Base-by-base conservation (phyloP, 2,113 vertebrate species). In the Struthidea cinerea region DNA sequence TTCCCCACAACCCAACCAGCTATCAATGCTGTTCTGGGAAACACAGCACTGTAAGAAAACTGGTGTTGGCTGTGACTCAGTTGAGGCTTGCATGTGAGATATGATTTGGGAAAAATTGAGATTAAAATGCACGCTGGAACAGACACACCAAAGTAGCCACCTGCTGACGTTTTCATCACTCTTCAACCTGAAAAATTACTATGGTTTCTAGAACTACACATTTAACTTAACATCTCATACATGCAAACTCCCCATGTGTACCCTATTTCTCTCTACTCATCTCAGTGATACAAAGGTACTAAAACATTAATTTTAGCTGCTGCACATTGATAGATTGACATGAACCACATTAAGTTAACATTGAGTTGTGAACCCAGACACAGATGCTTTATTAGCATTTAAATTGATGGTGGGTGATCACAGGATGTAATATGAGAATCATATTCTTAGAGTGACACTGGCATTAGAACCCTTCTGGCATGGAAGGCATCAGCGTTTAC, bases 401-500 rank as follows among this genome's bases (percentile, higher is more conserved):
- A 52, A 42, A 75, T 55, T 1, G 1, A 16, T 22, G 4, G 37
- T 37, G 21, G 26, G 7, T 7, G 6, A 74, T 35, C 6, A 11
- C 41, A 63, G 50, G 30, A 46, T 20, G n/a, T 15, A 79, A 37
- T 8, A 55, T 9, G n/a, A 59, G 44, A 75, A 60, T 49, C 13
- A 10, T 23, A 33, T 27, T 35, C 22, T 49, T 78, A 19, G 23
- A 19, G 27, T 41, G 33, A 71, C 6, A 3, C 27, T 21, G 27
- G 20, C 16, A 15, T 81, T 86, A 70, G 57, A 82, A 61, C 9
- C 23, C 33, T 65, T 30, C 27, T 79, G 71, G 32, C 59, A 70
- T 0, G 0, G 53, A 85, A 65, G 11, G 22, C 57, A 79, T 74
- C 57, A 16, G 5, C 2, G 16, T 67, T 88, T 5, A 0, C 35